These are phyloP conservation scores for Latrodectus elegans DNA, from an alignment of 2,888 invertebrate genomes.

Conservation along the genomic window DNA sequence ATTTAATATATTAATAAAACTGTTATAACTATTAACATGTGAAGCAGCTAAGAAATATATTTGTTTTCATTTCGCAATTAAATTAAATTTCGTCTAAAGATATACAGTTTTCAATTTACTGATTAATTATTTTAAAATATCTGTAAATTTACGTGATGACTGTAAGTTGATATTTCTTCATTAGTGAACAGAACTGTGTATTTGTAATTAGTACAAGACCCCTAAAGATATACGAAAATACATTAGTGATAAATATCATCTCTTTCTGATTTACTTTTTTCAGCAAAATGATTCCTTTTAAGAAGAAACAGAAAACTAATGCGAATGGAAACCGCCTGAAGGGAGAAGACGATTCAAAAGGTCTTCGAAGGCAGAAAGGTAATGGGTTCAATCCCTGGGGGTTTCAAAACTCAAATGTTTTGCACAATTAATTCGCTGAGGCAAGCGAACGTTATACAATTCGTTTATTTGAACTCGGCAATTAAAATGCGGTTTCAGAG, in stretches of 20 bases:
- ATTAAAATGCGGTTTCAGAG: conserved; percentile 42
- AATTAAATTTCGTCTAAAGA: no score
- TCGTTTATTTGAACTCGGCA: conserved; percentile 54
- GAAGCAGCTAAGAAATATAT: no score
- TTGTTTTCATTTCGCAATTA: no score
- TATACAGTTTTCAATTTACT: no score
- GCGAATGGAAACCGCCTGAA: conserved; percentile 1
- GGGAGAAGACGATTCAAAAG: conserved; percentile 35
- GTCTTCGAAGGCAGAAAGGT: conserved; percentile 49
- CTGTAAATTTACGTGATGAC: no score
- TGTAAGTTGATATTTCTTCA: no score
- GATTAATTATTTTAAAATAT: no score
- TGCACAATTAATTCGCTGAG: conserved; percentile 62
- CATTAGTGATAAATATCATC: conserved; percentile 52
- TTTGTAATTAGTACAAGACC: conserved; percentile 4
- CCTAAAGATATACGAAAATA: conserved; percentile 47
- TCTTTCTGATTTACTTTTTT: conserved; percentile 25
- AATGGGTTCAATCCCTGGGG: conserved; percentile 60
- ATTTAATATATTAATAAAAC: no score
- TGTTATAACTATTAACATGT: no score
- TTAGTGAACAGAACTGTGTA: no score
- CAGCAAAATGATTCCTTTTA: conserved; percentile 16
- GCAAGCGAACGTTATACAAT: conserved; percentile 47
- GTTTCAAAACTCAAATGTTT: conserved; percentile 48
- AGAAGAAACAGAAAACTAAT: conserved; percentile 41